Evolutionary conservation across 2,888 invertebrate species (phyloP).

Genomic region (Cecidostiba fungosa): DNA sequence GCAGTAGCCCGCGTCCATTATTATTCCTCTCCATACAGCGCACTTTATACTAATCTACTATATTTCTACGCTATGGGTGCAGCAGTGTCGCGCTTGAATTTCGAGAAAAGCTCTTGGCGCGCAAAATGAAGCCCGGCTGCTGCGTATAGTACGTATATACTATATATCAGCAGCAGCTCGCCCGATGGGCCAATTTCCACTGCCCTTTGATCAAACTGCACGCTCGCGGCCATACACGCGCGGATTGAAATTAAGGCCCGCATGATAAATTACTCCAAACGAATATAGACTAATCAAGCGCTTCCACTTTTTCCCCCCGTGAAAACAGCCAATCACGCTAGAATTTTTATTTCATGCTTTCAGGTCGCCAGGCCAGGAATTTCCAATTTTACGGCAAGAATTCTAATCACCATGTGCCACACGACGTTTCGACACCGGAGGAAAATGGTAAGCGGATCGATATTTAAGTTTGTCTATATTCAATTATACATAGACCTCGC

Average conservation of each 20-base stretch:
- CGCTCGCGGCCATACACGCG: not conserved
- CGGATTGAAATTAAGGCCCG: slow-evolving; percentile 6
- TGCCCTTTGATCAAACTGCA: not conserved
- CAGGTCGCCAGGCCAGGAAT: slow-evolving; percentile 76
- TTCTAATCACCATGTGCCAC: slow-evolving; percentile 71
- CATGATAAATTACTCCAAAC: not conserved
- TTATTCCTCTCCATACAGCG: not conserved
- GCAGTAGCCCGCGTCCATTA: slow-evolving; percentile 59
- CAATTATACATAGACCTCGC: not conserved
- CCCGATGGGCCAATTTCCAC: not conserved
- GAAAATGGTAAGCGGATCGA: slow-evolving; percentile 51
- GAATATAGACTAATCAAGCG: not conserved
- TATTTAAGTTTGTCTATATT: not conserved
- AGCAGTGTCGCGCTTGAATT: not conserved
- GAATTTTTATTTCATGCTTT: slow-evolving; percentile 57
- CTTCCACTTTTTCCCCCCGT: too few relatives aligned
- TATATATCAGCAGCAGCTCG: not conserved
- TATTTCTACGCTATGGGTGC: too few relatives aligned
- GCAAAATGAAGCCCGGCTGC: not conserved
- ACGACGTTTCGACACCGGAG: slow-evolving; percentile 57
- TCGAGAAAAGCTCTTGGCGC: not conserved
- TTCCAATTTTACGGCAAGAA: slow-evolving; percentile 72
- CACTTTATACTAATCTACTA: too few relatives aligned
- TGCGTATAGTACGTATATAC: not conserved
- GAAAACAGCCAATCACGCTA: not conserved